Evolutionary conservation across 2,888 invertebrate genomes (phyloP).

Genomic region (Hybos culiciformis): DNA sequence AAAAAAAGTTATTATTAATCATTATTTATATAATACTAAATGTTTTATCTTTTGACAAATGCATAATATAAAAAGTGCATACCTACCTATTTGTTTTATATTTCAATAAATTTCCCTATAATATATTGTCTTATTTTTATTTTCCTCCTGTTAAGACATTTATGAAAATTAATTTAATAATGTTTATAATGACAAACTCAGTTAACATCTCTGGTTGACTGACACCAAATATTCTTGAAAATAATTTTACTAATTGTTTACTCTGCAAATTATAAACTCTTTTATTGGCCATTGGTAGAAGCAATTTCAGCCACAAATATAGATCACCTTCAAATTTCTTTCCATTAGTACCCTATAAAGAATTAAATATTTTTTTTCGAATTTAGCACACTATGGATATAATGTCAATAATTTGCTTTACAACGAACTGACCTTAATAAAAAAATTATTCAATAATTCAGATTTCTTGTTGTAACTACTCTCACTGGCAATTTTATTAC

Average conservation of each 20-base stretch:
- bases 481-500: constrained; percentile 61
- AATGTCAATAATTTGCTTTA: constrained; percentile 17
- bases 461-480: constrained; percentile 75
- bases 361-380: constrained; percentile 10
- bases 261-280: constrained; percentile 85
- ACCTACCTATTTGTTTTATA: too few relatives aligned
- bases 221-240: constrained; percentile 61
- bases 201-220: constrained; percentile 70
- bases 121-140: background rate
- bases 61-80: too few relatives aligned
- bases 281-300: constrained; percentile 71
- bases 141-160: too few relatives aligned
- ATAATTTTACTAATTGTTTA: constrained; percentile 80
- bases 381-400: constrained; percentile 4
- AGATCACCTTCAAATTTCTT: constrained; percentile 63
- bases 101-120: background rate
- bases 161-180: too few relatives aligned
- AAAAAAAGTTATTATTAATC: too few relatives aligned
- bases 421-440: constrained; percentile 38
- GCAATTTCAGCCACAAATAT: constrained; percentile 63
- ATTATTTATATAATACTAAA: too few relatives aligned
- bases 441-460: constrained; percentile 50
- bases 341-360: constrained; percentile 39
- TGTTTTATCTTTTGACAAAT: too few relatives aligned
- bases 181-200: too few relatives aligned